Base-by-base conservation (phyloP, 2,797 vertebrate genomes). In the Gymnodraco acuticeps region DNA sequence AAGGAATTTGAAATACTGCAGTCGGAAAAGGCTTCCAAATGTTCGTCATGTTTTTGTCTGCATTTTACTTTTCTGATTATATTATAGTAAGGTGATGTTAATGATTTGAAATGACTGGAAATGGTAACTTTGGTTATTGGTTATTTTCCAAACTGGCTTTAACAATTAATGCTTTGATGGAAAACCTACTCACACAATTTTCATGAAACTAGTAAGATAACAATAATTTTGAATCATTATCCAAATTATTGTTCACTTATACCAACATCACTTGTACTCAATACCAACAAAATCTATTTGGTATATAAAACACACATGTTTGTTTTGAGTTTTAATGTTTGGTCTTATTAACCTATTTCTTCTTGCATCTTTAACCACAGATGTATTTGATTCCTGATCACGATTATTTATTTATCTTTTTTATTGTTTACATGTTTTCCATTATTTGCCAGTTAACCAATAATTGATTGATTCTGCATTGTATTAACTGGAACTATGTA, bases 1-100 rank as follows among this genome's bases (percentile, higher is more conserved):
- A 63, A 71, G 53, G 59, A 52, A 74, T 72, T 74, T 27, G 60
- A 27, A 23, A 4, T 10, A 53, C 59, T 46, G 38, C 42, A 66
- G 17, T 59, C 33, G 47, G 48, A 19, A 33, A 52, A 46, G 0
- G 63, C 41, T 55, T 72, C 15, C 10, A 19, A n/a, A 15, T 64
- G 27, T 64, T 53, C 42, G 55, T 19, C 52, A 43, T 70, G n/a
- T 46, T 60, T 67, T 48, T 33, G 8, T 33, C 41, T 72, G 17
- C 13, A 9, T 31, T 50, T n/a, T 11, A 59, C 31, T 77, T 50
- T 55, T 16, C 19, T 47, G 0, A 23, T 63, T 33, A 62, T 67
- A 16, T n/a, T 2, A 70, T 20, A 27, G 2, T 27, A 20, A 52
- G 15, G 14, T 43, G 19, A n/a, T 4, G 10, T 6, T 50, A 53